These are phyloP conservation scores for Leptura quadrifasciata DNA, from an alignment of 2,888 invertebrate species.

Conservation along the genomic window DNA sequence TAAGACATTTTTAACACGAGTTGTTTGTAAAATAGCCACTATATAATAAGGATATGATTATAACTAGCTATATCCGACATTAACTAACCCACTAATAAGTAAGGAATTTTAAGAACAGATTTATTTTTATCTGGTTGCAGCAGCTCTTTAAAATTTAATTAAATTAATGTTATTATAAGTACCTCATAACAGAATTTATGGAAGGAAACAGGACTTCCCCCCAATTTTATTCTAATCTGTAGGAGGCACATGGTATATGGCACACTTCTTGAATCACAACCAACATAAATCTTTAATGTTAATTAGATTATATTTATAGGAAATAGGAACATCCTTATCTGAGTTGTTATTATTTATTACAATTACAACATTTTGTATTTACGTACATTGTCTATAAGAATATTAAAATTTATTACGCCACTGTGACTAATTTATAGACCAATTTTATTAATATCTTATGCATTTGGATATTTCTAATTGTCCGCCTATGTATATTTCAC, in stretches of 20 bases:
- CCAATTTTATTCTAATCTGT: slow-evolving; percentile 43
- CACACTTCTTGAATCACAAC: slow-evolving; percentile 46
- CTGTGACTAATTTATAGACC: slow-evolving; percentile 16
- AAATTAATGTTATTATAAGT: slow-evolving; percentile 38
- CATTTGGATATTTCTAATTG: too few relatives aligned
- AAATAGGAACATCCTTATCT: slow-evolving; percentile 47
- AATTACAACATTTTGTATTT: slow-evolving; percentile 29
- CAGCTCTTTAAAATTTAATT: slow-evolving; percentile 22
- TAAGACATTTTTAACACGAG: neutral
- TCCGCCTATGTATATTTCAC: too few relatives aligned
- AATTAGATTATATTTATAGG: slow-evolving; percentile 45
- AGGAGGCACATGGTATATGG: slow-evolving; percentile 36
- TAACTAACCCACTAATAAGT: slow-evolving; percentile 1
- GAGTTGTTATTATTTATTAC: slow-evolving; percentile 37
- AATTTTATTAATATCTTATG: slow-evolving; percentile 38
- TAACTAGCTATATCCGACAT: slow-evolving; percentile 25
- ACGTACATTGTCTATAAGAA: slow-evolving; percentile 30
- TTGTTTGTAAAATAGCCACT: neutral
- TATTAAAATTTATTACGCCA: slow-evolving; percentile 32
- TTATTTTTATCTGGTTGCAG: neutral
- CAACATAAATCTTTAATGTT: slow-evolving; percentile 36
- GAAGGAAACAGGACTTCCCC: slow-evolving; percentile 48
- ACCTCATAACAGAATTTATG: slow-evolving; percentile 33
- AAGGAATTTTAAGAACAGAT: slow-evolving; percentile 13
- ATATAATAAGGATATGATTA: slow-evolving; percentile 26